Evolutionary conservation across 2,888 invertebrate species (phyloP), one percentile per base, ranked within the genome.

Genomic region (Stenichneumon culpator): DNA sequence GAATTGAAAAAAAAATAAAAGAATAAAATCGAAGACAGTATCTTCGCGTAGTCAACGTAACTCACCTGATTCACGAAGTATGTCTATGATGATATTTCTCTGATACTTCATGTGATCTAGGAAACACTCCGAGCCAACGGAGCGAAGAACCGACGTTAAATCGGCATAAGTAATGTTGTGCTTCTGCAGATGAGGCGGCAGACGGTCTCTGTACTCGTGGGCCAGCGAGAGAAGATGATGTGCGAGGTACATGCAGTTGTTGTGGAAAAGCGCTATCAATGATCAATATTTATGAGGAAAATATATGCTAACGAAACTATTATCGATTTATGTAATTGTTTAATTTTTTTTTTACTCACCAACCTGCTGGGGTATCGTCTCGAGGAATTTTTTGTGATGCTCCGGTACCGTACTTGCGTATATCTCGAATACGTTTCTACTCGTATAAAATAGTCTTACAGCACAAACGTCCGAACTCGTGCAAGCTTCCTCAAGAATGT

Each of bases 231-330:
- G 95, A 79, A 97, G 94, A 89, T 96, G 95, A 94, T 98, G 97
- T 0, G 97, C 96, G 14, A 99, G 95, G 92, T 96, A 99, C 96
- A 97, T 96, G 93, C 98, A 98, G 94, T 99, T 99, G 95, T 99
- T 99, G 94, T 98, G 97, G 92, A 97, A 97, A 36, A 98, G 92
- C 6, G 97, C 98, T 96, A 83, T 67, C 4, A 79, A 68, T 47
- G 72, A 83, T 81, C 77, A n/a, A 57, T 74, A 57, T 74, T 57
- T 22, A 14, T 25, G 25, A 84, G 72, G 74, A 54, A 28, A 50
- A 60, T 22, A 57, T 52, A 60, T 3, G 14, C 1, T 14, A 57
- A 25, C 3, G 14, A 50, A 52, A 54, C 36, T 14, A 9, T 22
- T 44, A 52, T 25, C 32, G 54, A 22, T 54, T 74, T n/a, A 11